phyloP scores from a whole-genome alignment of 2,113 vertebrate genomes.

The Bubo scandiacus region DNA sequence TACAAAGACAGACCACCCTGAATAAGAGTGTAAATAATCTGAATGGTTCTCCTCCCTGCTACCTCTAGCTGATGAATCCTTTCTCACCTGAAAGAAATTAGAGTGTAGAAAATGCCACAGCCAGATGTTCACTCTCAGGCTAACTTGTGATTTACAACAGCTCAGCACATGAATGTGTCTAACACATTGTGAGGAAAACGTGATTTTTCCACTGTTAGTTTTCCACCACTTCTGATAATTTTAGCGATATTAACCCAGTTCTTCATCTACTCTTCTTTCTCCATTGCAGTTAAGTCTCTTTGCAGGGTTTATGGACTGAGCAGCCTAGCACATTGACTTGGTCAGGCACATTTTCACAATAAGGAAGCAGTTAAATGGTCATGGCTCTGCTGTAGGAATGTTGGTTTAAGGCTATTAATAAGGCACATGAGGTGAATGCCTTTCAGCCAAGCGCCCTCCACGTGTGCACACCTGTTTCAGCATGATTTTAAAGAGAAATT shows the following conservation, averaged over 20 bases:
- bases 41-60: background rate
- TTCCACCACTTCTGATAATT: conserved; percentile 43
- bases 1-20: background rate
- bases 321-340: background rate
- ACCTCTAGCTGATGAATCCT: background rate
- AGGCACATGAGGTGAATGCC: conserved; percentile 63
- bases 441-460: conserved; percentile 43
- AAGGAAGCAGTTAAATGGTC: conserved; percentile 62
- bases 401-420: conserved; percentile 65
- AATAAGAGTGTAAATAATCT: background rate
- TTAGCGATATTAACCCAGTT: conserved; percentile 2
- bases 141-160: conserved; percentile 29
- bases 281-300: background rate
- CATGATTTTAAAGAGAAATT: conserved; percentile 26
- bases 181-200: background rate
- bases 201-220: conserved; percentile 37
- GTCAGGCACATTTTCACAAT: conserved; percentile 51
- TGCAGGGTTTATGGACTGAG: conserved; percentile 26
- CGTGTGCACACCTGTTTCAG: conserved; percentile 58
- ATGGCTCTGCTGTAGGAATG: conserved; percentile 51
- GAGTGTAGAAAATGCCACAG: background rate
- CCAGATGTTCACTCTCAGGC: conserved; percentile 13
- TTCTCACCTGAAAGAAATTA: conserved; percentile 28
- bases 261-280: conserved; percentile 19
- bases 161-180: background rate